These are phyloP conservation scores for Hippocampus comes DNA, from an alignment of 2,113 vertebrate genomes.

Conservation along the genomic window DNA sequence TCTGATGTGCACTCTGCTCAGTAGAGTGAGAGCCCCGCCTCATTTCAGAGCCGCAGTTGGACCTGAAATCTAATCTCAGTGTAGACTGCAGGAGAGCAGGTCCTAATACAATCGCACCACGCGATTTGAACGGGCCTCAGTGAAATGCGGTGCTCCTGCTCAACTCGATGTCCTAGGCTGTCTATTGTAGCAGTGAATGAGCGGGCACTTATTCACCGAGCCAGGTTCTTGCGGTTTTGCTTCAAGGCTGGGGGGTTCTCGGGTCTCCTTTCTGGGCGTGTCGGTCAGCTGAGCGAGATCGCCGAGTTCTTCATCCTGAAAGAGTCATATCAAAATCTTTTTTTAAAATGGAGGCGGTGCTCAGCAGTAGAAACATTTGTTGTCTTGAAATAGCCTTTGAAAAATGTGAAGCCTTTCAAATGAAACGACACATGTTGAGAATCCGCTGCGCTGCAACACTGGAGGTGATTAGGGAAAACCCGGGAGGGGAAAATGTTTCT, in stretches of 20 bases:
- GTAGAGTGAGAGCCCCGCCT: not conserved
- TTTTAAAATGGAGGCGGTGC: not conserved
- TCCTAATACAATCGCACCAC: not conserved
- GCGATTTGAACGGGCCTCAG: conserved; percentile 16
- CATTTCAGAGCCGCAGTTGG: conserved; percentile 10
- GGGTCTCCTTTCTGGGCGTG: conserved; percentile 37
- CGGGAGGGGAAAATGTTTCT: conserved; percentile 52
- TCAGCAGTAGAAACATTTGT: not conserved
- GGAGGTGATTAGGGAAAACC: conserved; percentile 43
- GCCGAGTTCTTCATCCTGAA: conserved; percentile 58
- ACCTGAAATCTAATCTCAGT: conserved; percentile 26
- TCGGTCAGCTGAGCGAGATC: conserved; percentile 47
- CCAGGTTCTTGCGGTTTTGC: conserved; percentile 49
- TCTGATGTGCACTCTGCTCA: conserved; percentile 13
- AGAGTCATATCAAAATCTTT: conserved; percentile 8
- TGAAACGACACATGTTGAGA: conserved; percentile 23
- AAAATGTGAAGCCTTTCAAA: conserved; percentile 6
- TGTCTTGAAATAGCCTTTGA: not conserved
- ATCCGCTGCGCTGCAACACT: conserved; percentile 30
- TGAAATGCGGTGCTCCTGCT: not conserved
- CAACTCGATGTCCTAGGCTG: conserved; percentile 12
- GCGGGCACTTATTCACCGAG: not conserved
- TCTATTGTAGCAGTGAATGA: conserved; percentile 1
- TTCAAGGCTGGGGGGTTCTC: conserved; percentile 40
- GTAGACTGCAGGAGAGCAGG: not conserved